A percentile compares a stretch with the other conserved stretches of the same genome.
phyloP scores from a whole-genome alignment of 30 jellyfish, hydroid and myxozoan species.

The Hydractinia echinata region DNA sequence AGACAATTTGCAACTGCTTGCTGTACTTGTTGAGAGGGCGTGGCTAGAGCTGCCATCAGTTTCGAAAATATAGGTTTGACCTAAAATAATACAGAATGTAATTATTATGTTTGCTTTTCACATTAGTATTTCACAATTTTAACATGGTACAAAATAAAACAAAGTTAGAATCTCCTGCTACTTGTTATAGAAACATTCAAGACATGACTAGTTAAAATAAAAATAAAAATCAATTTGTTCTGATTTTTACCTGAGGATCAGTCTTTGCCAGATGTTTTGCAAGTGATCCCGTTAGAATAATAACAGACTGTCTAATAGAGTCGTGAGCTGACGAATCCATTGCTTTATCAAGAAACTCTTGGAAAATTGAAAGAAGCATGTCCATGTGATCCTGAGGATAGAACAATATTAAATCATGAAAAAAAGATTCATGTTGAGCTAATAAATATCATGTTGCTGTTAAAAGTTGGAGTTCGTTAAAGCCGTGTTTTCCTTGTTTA shows the following conservation, averaged over 20 bases:
- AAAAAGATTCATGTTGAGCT: neutral
- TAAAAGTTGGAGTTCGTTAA: too few species aligned
- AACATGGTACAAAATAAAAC: too few species aligned
- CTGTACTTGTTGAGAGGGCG: conserved; percentile 98
- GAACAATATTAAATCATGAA: neutral
- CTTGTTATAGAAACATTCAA: too few species aligned
- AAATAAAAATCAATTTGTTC: too few species aligned
- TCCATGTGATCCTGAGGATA: conserved; percentile 52
- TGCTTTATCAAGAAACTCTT: conserved; percentile 67
- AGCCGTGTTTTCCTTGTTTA: too few species aligned
- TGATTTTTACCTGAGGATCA: conserved; percentile 62
- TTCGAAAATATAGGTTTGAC: conserved; percentile 78
- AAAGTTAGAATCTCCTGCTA: too few species aligned
- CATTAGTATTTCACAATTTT: neutral
- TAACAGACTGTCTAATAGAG: conserved; percentile 77
- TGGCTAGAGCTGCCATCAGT: conserved; percentile 84
- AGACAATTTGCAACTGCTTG: conserved; percentile 95
- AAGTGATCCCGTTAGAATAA: conserved; percentile 80
- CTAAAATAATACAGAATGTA: conserved; percentile 26
- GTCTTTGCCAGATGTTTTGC: conserved; percentile 92
- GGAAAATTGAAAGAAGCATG: conserved; percentile 44
- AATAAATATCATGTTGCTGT: too few species aligned
- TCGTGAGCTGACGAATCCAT: conserved; percentile 92
- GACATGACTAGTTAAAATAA: too few species aligned
- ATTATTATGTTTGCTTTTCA: too few species aligned